phyloP scores from a whole-genome alignment of 2,888 invertebrate genomes.

The Cheilosia urbana region DNA sequence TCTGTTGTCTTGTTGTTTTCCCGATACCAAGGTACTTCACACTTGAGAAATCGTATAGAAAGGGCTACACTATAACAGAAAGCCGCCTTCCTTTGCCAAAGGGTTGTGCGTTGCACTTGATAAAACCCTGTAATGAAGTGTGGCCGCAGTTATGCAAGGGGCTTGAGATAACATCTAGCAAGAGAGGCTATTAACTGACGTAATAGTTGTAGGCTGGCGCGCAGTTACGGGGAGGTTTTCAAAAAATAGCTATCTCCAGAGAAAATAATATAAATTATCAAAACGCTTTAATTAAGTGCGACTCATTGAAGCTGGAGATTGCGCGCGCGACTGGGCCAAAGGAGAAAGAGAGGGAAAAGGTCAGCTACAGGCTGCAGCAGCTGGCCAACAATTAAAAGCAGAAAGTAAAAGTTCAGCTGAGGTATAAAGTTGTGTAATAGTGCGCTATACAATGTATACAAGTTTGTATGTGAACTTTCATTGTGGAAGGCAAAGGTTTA shows the following conservation, averaged over 20 bases:
- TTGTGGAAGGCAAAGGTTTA: constrained; percentile 60
- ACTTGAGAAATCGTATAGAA: neutral
- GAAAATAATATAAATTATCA: constrained; percentile 57
- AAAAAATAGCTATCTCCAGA: constrained; percentile 28
- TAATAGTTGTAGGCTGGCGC: constrained; percentile 41
- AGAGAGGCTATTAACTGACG: constrained; percentile 66
- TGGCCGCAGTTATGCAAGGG: constrained; percentile 50
- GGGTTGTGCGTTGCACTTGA: constrained; percentile 36
- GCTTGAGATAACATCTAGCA: constrained; percentile 61
- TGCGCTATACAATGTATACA: constrained; percentile 5
- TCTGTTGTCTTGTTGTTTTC: neutral
- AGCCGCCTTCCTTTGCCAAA: neutral
- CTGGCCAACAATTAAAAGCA: constrained; percentile 60
- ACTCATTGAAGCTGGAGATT: constrained; percentile 43
- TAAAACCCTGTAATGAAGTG: constrained; percentile 36
- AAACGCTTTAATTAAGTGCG: constrained; percentile 66
- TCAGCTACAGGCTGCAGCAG: constrained; percentile 32
- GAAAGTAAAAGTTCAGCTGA: constrained; percentile 65
- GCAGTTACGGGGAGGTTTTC: constrained; percentile 29
- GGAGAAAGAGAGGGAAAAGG: constrained; percentile 47
- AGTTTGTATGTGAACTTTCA: constrained; percentile 35
- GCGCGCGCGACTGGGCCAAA: neutral
- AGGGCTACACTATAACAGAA: neutral
- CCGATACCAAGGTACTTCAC: neutral
- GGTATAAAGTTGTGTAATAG: constrained; percentile 48